A percentile compares a stretch with the other conserved stretches of the same genome.
Evolutionary conservation across 2,888 invertebrate genomes (phyloP).

Genomic region (Caenorhabditis sp.): DNA sequence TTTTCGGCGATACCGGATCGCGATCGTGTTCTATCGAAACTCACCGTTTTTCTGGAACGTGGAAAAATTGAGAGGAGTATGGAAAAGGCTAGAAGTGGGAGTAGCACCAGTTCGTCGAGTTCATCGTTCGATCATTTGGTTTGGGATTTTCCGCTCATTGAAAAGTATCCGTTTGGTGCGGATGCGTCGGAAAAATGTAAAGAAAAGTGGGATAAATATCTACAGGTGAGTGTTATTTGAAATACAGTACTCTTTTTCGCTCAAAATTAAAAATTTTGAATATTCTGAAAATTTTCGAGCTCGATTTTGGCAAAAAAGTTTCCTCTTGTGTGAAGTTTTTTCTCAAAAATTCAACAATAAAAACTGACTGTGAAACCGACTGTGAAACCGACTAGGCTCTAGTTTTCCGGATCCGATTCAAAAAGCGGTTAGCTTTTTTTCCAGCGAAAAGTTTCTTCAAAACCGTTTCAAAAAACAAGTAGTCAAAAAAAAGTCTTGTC

Average conservation of each 20-base stretch:
- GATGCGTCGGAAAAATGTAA: slow-evolving; percentile 46
- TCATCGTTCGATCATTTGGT: slow-evolving; percentile 35
- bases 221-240: slow-evolving; percentile 10
- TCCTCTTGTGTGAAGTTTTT: too few species aligned
- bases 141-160: slow-evolving; percentile 47
- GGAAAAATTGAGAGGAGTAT: slow-evolving; percentile 44
- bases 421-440: too few species aligned
- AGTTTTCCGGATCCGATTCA: too few species aligned
- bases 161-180: slow-evolving; percentile 50
- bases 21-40: slow-evolving; percentile 52
- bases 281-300: too few species aligned
- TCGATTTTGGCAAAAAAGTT: too few species aligned
- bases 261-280: too few species aligned
- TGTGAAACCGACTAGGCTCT: too few species aligned
- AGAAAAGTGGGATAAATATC: slow-evolving; percentile 40
- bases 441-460: too few species aligned
- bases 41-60: slow-evolving; percentile 47
- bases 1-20: slow-evolving; percentile 62
- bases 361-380: too few species aligned
- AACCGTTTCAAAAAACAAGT: too few species aligned
- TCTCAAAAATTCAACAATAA: too few species aligned
- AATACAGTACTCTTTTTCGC: too few species aligned
- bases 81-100: slow-evolving; percentile 34
- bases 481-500: not conserved
- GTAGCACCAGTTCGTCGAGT: slow-evolving; percentile 12